Percentiles rank a stretch among this genome's conserved stretches.
phyloP scores from a whole-genome alignment of 2,113 vertebrate genomes.

The Gallinago paraguaiae region DNA sequence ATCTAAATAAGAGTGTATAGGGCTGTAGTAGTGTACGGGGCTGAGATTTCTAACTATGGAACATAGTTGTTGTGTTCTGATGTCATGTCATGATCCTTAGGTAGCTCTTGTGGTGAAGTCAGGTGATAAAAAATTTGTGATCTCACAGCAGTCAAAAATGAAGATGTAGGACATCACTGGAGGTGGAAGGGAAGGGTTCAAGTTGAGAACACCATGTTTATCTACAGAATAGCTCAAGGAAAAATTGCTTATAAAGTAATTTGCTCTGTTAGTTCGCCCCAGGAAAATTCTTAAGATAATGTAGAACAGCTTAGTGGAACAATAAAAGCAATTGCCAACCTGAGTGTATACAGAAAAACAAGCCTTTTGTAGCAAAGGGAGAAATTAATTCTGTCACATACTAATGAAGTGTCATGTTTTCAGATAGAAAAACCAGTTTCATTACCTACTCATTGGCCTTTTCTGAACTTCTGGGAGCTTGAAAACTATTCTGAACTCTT shows the following conservation, averaged over 20 bases:
- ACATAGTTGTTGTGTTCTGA: neutral
- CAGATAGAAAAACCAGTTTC: neutral
- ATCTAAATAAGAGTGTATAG: neutral
- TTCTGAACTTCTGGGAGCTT: slow-evolving; percentile 6
- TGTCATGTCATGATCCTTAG: neutral
- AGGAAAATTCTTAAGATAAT: neutral
- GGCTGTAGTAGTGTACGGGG: neutral
- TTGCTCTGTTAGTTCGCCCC: neutral
- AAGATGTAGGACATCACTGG: neutral
- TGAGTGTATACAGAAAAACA: neutral
- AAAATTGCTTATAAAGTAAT: neutral
- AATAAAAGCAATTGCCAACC: neutral
- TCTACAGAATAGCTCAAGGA: neutral
- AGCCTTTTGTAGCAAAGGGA: neutral
- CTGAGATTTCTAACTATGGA: neutral
- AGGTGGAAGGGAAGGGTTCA: neutral
- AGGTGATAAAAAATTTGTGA: neutral
- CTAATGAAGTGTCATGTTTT: neutral
- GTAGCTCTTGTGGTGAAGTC: neutral
- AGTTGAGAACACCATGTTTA: neutral
- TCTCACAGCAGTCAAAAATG: neutral
- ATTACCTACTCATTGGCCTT: slow-evolving; percentile 37
- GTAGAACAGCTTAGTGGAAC: neutral
- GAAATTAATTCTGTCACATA: neutral
- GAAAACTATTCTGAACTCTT: slow-evolving; percentile 32